phyloP scores from a whole-genome alignment of 2,888 invertebrate genomes.

The Zygaena filipendulae region DNA sequence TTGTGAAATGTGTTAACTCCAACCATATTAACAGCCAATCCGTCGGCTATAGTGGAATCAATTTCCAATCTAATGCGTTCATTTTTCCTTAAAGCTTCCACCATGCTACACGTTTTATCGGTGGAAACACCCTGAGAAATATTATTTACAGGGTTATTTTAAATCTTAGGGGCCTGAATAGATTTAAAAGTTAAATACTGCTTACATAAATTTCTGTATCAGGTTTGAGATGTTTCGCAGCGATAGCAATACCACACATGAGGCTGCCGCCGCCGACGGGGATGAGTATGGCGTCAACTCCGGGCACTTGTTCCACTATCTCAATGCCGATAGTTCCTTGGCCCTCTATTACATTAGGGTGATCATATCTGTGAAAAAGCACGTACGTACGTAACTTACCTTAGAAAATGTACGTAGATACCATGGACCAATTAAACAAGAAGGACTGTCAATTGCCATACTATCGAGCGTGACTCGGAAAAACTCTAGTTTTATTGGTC shows the following conservation, averaged over 20 bases:
- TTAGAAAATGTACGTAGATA: not conserved
- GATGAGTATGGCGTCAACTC: conserved; percentile 88
- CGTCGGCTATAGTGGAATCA: conserved; percentile 83
- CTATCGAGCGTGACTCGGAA: too few relatives aligned
- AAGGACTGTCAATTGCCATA: too few relatives aligned
- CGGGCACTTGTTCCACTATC: conserved; percentile 87
- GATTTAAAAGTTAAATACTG: conserved; percentile 1
- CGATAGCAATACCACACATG: conserved; percentile 86
- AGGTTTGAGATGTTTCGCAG: conserved; percentile 87
- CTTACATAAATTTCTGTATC: conserved; percentile 87
- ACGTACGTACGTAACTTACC: too few relatives aligned
- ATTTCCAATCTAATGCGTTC: conserved; percentile 74
- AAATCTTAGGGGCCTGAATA: not conserved
- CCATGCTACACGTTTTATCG: conserved; percentile 48
- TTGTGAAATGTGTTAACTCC: conserved; percentile 52
- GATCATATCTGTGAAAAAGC: conserved; percentile 78
- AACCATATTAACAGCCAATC: conserved; percentile 62
- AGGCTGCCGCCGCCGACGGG: conserved; percentile 96
- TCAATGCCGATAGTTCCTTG: conserved; percentile 96
- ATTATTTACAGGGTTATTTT: not conserved
- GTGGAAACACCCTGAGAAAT: conserved; percentile 44
- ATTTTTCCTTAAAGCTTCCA: conserved; percentile 69
- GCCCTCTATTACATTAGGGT: conserved; percentile 93
- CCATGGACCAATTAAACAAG: too few relatives aligned
- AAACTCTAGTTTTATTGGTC: too few relatives aligned